A percentile compares a stretch with the other conserved stretches of the same genome.
Conservation (phyloP, 2,113 vertebrate species). For the Platichthys stellatus region DNA sequence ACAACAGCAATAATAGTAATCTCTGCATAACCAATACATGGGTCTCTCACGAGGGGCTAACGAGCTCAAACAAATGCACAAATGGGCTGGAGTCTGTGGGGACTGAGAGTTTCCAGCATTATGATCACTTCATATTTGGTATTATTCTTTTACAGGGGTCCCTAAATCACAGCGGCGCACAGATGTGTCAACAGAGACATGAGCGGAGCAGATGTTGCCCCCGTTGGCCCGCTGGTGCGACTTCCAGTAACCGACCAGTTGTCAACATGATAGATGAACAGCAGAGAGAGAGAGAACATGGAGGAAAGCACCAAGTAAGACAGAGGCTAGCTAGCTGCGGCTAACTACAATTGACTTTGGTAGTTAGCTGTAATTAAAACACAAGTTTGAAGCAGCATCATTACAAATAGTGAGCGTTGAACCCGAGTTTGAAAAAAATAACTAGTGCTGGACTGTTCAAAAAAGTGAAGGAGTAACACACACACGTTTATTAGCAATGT, state of each 20-base stretch:
- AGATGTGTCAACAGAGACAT: not conserved
- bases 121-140: not conserved
- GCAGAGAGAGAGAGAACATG: constrained; percentile 36
- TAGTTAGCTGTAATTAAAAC: not conserved
- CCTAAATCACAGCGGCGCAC: not conserved
- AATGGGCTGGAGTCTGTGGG: not conserved
- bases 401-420: not conserved
- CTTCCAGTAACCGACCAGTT: constrained; percentile 11
- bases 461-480: not conserved
- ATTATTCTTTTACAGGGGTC: not conserved
- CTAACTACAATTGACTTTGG: constrained; percentile 48
- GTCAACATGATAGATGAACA: constrained; percentile 39
- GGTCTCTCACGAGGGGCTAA: too few relatives aligned
- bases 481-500: not conserved
- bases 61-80: not conserved
- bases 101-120: not conserved
- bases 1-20: not conserved
- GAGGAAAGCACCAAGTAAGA: constrained; percentile 45
- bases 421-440: not conserved
- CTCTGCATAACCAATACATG: too few relatives aligned
- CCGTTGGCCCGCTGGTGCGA: not conserved
- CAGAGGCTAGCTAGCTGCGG: constrained; percentile 31
- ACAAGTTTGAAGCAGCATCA: not conserved
- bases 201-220: not conserved
- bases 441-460: not conserved